Percentiles rank a stretch among this genome's conserved stretches.
Evolutionary conservation across 2,888 invertebrate species (phyloP).

Genomic region (Elmis aenea): DNA sequence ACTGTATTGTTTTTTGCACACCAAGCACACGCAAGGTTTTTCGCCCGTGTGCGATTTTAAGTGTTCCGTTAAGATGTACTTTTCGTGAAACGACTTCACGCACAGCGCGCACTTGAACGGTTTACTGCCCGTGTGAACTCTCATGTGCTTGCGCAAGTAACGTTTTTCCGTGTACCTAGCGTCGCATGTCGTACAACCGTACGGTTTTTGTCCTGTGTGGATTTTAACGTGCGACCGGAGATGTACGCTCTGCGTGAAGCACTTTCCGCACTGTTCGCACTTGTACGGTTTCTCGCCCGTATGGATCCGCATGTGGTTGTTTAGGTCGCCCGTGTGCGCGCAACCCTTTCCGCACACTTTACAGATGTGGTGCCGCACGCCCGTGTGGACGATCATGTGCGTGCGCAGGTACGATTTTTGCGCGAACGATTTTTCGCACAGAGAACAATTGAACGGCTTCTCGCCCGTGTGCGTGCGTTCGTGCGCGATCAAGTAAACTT

Average conservation of each 20-base stretch:
- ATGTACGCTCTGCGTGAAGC: neutral
- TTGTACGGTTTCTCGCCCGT: constrained; percentile 4
- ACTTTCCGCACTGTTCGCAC: neutral
- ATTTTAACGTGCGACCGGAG: neutral
- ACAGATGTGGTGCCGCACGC: constrained; percentile 2
- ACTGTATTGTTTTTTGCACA: neutral
- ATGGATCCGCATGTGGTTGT: constrained; percentile 4
- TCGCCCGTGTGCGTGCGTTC: constrained; percentile 8
- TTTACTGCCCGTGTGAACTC: constrained; percentile 2
- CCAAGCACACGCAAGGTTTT: neutral
- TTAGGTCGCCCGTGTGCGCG: constrained; percentile 4
- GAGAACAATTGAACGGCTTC: constrained; percentile 7
- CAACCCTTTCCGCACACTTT: constrained; percentile 5
- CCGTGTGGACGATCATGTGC: constrained; percentile 6
- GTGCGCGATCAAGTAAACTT: constrained; percentile 2
- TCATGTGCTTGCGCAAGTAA: constrained; percentile 3
- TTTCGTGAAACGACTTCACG: constrained; percentile 1
- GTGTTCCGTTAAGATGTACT: neutral
- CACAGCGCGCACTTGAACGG: constrained; percentile 5
- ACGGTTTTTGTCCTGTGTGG: constrained; percentile 1
- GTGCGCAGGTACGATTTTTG: constrained; percentile 3
- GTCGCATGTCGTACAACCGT: neutral
- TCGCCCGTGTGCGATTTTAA: neutral
- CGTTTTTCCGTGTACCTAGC: neutral
- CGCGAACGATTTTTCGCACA: constrained; percentile 6